Conservation (phyloP, 2,797 vertebrate species). For the Enoplosus armatus region DNA sequence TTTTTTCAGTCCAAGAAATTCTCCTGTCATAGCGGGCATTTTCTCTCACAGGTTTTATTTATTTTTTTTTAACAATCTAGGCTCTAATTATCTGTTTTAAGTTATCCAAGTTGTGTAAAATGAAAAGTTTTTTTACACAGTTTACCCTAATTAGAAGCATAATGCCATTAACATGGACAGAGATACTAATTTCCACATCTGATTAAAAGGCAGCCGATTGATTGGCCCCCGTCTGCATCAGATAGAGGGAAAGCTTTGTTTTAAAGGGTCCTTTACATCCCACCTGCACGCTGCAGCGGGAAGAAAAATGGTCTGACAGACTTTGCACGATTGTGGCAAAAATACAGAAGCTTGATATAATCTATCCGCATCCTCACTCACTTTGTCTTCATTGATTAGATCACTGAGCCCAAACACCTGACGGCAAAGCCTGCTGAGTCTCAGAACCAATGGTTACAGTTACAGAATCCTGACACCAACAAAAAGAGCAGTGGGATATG, state of each 20-base stretch:
- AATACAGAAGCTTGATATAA: conserved; percentile 34
- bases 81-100: neutral
- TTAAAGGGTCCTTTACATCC: conserved; percentile 31
- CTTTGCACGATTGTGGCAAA: conserved; percentile 12
- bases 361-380: conserved; percentile 39
- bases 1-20: neutral
- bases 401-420: conserved; percentile 12
- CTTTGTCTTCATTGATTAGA: conserved; percentile 39
- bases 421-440: conserved; percentile 30
- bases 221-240: conserved; percentile 48
- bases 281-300: conserved; percentile 16
- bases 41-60: neutral
- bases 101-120: neutral
- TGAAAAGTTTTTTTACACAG: too few species aligned
- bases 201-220: conserved; percentile 34
- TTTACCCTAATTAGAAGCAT: conserved; percentile 26
- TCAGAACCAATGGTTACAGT: conserved; percentile 20
- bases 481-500: conserved; percentile 17
- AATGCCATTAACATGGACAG: neutral
- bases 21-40: neutral
- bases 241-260: conserved; percentile 45
- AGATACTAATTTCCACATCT: conserved; percentile 27
- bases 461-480: conserved; percentile 24
- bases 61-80: too few species aligned
- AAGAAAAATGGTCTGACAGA: conserved; percentile 9